These are phyloP conservation scores for Ophiodon elongatus DNA, from an alignment of 2,113 vertebrate genomes.

Conservation along the genomic window DNA sequence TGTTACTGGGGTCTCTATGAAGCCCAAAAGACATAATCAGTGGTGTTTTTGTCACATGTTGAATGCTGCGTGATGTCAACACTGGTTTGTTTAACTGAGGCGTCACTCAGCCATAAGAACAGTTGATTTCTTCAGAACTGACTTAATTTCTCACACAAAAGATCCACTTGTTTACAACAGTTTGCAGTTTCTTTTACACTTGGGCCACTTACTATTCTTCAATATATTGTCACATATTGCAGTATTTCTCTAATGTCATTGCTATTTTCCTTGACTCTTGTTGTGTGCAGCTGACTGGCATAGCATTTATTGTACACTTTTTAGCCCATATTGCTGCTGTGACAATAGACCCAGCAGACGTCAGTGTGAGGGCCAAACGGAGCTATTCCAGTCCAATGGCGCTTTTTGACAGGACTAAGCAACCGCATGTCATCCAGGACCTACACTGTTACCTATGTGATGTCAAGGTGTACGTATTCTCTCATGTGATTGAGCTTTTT, in stretches of 20 bases:
- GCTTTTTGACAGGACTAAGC: constrained; percentile 81
- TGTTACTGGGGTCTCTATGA: constrained; percentile 35
- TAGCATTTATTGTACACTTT: constrained; percentile 75
- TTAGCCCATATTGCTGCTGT: constrained; percentile 75
- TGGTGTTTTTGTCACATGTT: constrained; percentile 55
- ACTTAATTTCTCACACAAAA: constrained; percentile 33
- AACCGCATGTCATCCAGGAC: constrained; percentile 83
- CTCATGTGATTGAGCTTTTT: constrained; percentile 2
- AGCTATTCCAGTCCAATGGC: constrained; percentile 78
- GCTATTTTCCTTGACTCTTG: constrained; percentile 73
- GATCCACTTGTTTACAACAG: constrained; percentile 25
- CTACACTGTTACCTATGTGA: constrained; percentile 85
- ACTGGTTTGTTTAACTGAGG: constrained; percentile 32
- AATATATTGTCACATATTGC: not conserved
- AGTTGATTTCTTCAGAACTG: constrained; percentile 41
- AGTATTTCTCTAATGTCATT: not conserved
- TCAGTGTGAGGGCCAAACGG: constrained; percentile 77
- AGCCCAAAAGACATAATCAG: constrained; percentile 46
- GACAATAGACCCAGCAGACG: constrained; percentile 82
- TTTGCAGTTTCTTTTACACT: constrained; percentile 4
- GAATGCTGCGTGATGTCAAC: constrained; percentile 60
- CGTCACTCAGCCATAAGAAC: constrained; percentile 19
- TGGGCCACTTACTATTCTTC: not conserved
- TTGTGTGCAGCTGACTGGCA: constrained; percentile 68
- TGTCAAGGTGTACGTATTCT: constrained; percentile 79